These are phyloP conservation scores for Phenganax marumi DNA, from an alignment of 92 coral and sea anemone species.

Conservation along the genomic window DNA sequence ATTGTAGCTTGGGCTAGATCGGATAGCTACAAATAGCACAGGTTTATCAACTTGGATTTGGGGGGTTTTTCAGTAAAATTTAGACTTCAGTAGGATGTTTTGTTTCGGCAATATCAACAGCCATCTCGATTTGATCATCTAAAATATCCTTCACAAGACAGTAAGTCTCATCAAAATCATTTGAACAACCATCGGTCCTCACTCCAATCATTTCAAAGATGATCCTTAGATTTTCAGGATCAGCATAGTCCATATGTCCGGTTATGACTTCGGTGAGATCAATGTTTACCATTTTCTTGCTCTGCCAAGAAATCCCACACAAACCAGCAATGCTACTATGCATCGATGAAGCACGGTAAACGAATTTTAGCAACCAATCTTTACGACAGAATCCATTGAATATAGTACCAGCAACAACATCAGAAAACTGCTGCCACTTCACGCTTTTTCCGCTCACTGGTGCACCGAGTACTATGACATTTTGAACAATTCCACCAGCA, in stretches of 20 bases:
- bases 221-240: constrained; percentile 57
- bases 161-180: constrained; percentile 23
- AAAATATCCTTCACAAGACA: constrained; percentile 46
- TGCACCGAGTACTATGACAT: constrained; percentile 76
- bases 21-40: too few species aligned
- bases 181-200: constrained; percentile 17
- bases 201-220: constrained; percentile 63
- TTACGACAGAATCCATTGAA: constrained; percentile 78
- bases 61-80: too few species aligned
- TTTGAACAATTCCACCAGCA: constrained; percentile 58
- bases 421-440: constrained; percentile 61
- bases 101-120: constrained; percentile 41
- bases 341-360: constrained; percentile 72
- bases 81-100: constrained; percentile 5
- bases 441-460: constrained; percentile 74
- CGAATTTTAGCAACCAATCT: constrained; percentile 79
- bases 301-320: constrained; percentile 66
- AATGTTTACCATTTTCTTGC: constrained; percentile 71
- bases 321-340: constrained; percentile 73
- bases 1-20: too few species aligned
- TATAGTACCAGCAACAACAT: constrained; percentile 75
- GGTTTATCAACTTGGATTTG: too few species aligned
- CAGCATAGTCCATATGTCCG: constrained; percentile 72
- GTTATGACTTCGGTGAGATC: constrained; percentile 65
- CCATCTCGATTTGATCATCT: constrained; percentile 58